phyloP scores from a whole-genome alignment of 2,888 invertebrate species.

The Podabrus alpinus region DNA sequence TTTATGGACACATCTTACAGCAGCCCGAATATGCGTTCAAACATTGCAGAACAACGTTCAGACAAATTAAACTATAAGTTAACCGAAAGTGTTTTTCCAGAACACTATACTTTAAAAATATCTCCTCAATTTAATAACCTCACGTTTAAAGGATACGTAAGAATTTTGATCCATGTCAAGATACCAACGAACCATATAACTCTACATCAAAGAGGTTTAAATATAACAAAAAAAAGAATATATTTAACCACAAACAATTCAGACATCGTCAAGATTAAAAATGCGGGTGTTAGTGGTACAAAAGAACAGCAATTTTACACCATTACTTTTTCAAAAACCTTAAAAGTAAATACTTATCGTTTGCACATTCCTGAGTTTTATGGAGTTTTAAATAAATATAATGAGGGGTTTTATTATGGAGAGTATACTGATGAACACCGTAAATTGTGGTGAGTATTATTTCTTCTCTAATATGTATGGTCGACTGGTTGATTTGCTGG shows the following conservation, averaged over 20 bases:
- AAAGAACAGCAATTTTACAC: neutral
- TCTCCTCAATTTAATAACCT: neutral
- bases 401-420: neutral
- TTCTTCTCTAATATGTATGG: too few species aligned
- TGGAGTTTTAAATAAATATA: neutral
- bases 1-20: neutral
- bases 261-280: neutral
- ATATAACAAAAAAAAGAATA: neutral
- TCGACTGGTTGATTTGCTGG: too few species aligned
- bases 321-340: neutral
- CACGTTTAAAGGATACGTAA: neutral
- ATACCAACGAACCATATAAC: neutral
- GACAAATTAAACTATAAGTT: neutral
- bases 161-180: neutral
- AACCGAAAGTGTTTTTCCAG: neutral
- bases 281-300: neutral
- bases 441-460: neutral
- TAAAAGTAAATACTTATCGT: neutral
- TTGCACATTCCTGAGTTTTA: neutral
- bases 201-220: neutral
- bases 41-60: neutral
- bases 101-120: neutral
- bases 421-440: neutral
- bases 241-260: neutral
- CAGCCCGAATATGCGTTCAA: rapidly evolving